Base-by-base conservation (phyloP, 2,113 vertebrate species). In the Anoplopoma fimbria region DNA sequence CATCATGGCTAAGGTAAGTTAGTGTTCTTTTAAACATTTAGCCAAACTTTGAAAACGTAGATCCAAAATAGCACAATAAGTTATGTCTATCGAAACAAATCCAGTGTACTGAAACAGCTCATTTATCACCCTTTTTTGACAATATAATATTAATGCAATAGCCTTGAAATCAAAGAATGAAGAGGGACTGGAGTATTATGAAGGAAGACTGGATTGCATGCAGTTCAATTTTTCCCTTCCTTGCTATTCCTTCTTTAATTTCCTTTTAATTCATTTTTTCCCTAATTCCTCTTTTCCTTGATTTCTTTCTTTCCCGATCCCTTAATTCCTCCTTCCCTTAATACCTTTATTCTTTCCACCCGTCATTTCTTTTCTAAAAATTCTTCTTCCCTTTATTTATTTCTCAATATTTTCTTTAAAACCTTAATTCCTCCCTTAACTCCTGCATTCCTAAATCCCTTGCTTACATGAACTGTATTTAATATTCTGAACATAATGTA, bases 11-110 rank as follows among this genome's bases (percentile, higher is more conserved):
- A 61, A 73, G 13, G 63, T 69, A 53, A 10, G 17, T 29, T 8
- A 21, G 3, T 79, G 73, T 77, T 74, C 17, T 31, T 49, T 45
- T 58, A 79, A 83, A 87, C 75, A 69, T 88, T 83, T 81, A 63
- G n/a, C 23, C 12, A 19, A 27, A 34, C 17, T 13, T 14, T 65
- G n/a, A 61, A 17, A 65, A 80, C 60, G 40, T 40, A 42, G 42
- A 6, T 15, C 23, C 0, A 25, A 57, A 73, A 76, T 27, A 83
- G 29, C 6, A 42, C 19, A 53, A 71, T 34, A 60, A 70, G 38
- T 17, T 45, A 40, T 6, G 6, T 29, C 23, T 58, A 31, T 29
- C 1, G 3, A 38, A 13, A 73, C 7, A 45, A 29, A 67, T 45
- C 57, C 25, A 49, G 21, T 38, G 27, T 12, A 55, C 2, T 27